Percentiles rank a stretch among this genome's conserved stretches.
These are phyloP conservation scores for Melanotaenia parkinsoni DNA, from an alignment of 2,797 vertebrate species.

Conservation along the genomic window DNA sequence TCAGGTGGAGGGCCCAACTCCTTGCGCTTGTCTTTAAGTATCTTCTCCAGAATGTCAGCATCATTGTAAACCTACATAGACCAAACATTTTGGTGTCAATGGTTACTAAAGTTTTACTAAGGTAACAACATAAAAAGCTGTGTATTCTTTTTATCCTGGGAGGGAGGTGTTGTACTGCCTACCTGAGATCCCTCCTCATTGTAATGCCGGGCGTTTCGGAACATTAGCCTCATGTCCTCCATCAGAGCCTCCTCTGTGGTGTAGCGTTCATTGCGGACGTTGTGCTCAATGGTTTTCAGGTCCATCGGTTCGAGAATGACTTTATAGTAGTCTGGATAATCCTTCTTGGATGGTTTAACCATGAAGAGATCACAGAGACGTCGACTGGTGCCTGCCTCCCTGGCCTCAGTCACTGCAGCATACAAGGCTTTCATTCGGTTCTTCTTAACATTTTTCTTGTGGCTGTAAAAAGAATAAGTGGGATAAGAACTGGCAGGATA, in stretches of 20 bases:
- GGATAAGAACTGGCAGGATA: not conserved
- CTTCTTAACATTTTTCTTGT: constrained; percentile 97
- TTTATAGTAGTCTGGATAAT: constrained; percentile 98
- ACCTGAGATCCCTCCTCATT: constrained; percentile 99
- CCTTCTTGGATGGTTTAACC: constrained; percentile 98
- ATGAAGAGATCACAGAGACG: constrained; percentile 97
- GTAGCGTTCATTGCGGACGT: constrained; percentile 93
- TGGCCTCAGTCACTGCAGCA: constrained; percentile 90
- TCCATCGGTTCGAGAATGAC: constrained; percentile 98
- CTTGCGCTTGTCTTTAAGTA: constrained; percentile 95
- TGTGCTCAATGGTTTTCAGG: constrained; percentile 95
- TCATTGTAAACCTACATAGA: constrained; percentile 95
- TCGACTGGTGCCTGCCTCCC: constrained; percentile 87
- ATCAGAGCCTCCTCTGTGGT: constrained; percentile 90
- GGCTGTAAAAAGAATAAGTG: constrained; percentile 65
- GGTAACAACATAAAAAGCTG: not conserved
- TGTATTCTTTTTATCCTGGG: not conserved
- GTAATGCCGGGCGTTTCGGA: constrained; percentile 98
- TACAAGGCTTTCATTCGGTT: constrained; percentile 95
- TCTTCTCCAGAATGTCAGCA: constrained; percentile 94
- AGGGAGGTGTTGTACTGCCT: constrained; percentile 5
- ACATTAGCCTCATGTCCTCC: constrained; percentile 97
- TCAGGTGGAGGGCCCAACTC: constrained; percentile 92
- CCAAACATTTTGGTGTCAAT: not conserved
- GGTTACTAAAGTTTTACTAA: not conserved